These are phyloP conservation scores for Phalacrocorax brasilianus DNA, from an alignment of 2,113 vertebrate species.

Conservation along the genomic window DNA sequence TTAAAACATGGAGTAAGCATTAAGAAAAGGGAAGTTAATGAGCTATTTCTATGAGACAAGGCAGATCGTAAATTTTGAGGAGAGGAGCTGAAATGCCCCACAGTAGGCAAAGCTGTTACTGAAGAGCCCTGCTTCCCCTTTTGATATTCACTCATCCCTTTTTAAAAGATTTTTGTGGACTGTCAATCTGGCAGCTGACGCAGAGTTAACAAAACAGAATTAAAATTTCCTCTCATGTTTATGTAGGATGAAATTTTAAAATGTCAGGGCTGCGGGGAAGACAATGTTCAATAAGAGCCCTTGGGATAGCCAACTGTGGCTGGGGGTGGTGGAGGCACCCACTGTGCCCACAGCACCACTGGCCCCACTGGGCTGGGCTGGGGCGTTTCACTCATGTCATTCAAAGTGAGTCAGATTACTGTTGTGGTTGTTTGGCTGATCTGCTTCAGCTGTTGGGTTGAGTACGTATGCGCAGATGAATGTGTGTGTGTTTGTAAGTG, in stretches of 20 bases:
- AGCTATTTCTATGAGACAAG: not conserved
- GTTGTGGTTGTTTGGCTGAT: not conserved
- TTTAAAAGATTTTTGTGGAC: not conserved
- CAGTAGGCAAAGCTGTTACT: not conserved
- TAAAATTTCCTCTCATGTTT: not conserved
- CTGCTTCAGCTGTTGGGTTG: not conserved
- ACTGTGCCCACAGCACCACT: rapidly evolving
- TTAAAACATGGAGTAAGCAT: not conserved
- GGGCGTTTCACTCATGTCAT: rapidly evolving
- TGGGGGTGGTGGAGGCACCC: rapidly evolving
- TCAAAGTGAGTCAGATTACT: not conserved
- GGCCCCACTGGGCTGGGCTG: not conserved
- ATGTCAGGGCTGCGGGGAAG: not conserved
- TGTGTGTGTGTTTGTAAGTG: no score
- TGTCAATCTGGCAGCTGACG: not conserved
- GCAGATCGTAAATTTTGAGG: not conserved
- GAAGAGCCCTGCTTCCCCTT: not conserved
- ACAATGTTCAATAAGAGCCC: not conserved
- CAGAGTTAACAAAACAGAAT: not conserved
- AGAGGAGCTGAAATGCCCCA: not conserved
- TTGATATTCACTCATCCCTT: not conserved
- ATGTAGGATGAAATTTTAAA: not conserved
- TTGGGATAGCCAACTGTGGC: not conserved
- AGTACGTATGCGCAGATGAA: rapidly evolving
- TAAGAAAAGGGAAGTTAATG: constrained; percentile 12